Conservation (phyloP, 1,140 invertebrate species). For the Drosophila repletoides region DNA sequence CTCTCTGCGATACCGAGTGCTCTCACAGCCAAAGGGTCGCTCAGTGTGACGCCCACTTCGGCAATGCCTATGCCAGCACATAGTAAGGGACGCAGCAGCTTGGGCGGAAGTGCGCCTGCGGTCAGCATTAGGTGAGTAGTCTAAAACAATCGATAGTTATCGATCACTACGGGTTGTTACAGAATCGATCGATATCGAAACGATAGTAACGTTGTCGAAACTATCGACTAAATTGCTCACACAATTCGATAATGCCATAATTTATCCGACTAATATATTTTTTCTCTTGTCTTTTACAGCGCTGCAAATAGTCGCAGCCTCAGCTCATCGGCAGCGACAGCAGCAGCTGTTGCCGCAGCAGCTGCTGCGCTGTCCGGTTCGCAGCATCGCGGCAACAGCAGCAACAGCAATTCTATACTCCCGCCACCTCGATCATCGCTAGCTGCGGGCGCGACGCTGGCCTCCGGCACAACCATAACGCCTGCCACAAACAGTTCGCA, state of each 20-base stretch:
- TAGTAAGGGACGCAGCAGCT: conserved; percentile 66
- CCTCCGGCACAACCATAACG: conserved; percentile 82
- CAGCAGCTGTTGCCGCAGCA: conserved; percentile 59
- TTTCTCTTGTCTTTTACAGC: conserved; percentile 11
- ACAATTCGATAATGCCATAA: no score
- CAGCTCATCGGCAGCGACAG: conserved; percentile 49
- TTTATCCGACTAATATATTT: no score
- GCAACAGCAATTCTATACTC: conserved; percentile 55
- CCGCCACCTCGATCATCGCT: conserved; percentile 82
- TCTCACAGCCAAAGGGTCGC: conserved; percentile 83
- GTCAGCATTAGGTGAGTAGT: conserved; percentile 70
- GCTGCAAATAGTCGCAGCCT: conserved; percentile 66
- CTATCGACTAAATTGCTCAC: no score
- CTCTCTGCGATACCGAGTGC: conserved; percentile 83
- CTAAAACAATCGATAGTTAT: neutral
- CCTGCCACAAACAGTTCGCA: conserved; percentile 67
- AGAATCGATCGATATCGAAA: no score
- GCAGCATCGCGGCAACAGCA: conserved; percentile 44
- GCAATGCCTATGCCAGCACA: conserved; percentile 84
- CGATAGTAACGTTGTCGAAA: no score
- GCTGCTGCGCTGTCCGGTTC: conserved; percentile 41
- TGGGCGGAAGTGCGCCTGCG: conserved; percentile 58
- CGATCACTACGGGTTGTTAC: conserved; percentile 7
- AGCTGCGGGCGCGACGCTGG: conserved; percentile 84
- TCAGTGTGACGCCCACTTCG: conserved; percentile 83